Conservation (phyloP, 2,797 vertebrate genomes). For the Coregonus suidteri region DNA sequence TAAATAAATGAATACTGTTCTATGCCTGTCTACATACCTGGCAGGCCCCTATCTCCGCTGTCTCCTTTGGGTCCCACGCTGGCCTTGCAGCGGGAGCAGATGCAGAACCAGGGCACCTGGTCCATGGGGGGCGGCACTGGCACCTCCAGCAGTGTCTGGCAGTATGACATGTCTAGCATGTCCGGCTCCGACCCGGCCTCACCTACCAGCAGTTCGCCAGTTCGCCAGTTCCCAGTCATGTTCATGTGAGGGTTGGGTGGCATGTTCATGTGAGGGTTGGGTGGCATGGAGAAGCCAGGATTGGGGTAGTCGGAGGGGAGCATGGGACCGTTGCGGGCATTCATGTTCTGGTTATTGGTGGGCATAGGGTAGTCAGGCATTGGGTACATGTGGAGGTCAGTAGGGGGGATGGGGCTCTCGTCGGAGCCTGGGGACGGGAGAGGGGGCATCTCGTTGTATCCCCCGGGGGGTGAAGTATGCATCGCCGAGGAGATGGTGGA, state of each 20-base stretch:
- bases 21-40: conserved; percentile 54
- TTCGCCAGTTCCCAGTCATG: background rate
- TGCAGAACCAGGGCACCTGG: conserved; percentile 69
- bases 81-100: conserved; percentile 69
- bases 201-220: background rate
- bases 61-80: conserved; percentile 67
- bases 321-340: conserved; percentile 22
- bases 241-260: background rate
- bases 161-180: conserved; percentile 43
- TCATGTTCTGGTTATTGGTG: background rate
- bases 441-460: background rate
- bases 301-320: background rate
- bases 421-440: too few species aligned
- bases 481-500: conserved; percentile 52
- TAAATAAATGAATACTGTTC: background rate
- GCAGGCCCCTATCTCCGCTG: conserved; percentile 60
- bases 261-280: background rate
- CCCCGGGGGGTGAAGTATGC: background rate
- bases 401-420: too few species aligned
- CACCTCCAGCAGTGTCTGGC: conserved; percentile 62
- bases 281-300: background rate
- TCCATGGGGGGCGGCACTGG: conserved; percentile 49
- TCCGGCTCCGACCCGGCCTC: conserved; percentile 3
- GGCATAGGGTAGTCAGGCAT: conserved; percentile 6
- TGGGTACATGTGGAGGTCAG: background rate